Base-by-base conservation (phyloP, 2,797 vertebrate species). In the Mycteria americana region DNA sequence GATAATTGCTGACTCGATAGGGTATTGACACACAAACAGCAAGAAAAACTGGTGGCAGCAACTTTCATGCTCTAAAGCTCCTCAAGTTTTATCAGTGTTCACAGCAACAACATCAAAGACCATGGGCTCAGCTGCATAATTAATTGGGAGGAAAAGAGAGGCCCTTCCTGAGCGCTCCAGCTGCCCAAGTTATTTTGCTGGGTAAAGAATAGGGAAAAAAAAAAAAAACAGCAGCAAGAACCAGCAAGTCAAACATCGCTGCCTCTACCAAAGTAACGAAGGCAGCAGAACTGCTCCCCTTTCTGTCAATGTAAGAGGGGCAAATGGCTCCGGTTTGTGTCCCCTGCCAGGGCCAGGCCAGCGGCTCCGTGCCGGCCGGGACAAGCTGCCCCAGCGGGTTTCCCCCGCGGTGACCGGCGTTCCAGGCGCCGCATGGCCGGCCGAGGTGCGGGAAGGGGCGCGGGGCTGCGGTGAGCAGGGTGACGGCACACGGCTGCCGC, bases 101-200 rank as follows among this genome's bases (percentile, higher is more conserved):
- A 91, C 85, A 97, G 97, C 98, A 98, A 98, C 98, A 98, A 97
- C 98, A 98, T 97, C 98, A 98, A 98, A 98, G 98, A 98, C 98
- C 96, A 94, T 0, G 73, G 81, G 46, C 41, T 88, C 56, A 41
- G 78, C 27, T 59, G 62, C 12, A 5, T 83, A 92, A 93, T 93
- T 89, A 94, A 83, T 22, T 4, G 27, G 35, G 60, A 92, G 57
- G 68, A 92, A 80, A 88, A 64, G 51, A 90, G 56, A 89, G 16
- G 64, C 48, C 45, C 11, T 70, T 86, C 63, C 64, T 18, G 50
- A 77, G 70, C 2, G 0, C 73, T 95, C 48, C 80, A 81, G 53
- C 37, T 75, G 28, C 17, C 39, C 56, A 73, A 85, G 31, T 41
- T 54, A 37, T 87, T 93, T 60, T 88, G 18, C 4, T 79, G 74